Base-by-base conservation (phyloP, 2,888 invertebrate genomes). In the Stratiomys singularior region DNA sequence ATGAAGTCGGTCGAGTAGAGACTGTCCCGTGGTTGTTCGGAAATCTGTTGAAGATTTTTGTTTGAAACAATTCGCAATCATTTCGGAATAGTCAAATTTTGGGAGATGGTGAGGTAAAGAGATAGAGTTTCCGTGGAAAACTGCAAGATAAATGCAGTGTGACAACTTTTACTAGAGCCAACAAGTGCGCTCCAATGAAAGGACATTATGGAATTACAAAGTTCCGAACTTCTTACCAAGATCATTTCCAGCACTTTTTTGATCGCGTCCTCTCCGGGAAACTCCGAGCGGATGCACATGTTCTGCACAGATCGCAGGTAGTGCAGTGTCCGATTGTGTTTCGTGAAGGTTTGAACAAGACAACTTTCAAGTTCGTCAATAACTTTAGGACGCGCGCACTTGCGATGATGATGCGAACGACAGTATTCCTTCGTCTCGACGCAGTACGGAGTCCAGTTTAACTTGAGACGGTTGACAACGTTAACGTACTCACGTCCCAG, bases 401-500 rank as follows among this genome's bases (percentile, higher is more conserved):
- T 83, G 27, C 84, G 84, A 76, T 87, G 87, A 27, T 83, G 77
- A 30, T 56, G 64, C 18, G 47, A 25, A 4, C 84, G 83, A 37
- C 86, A 86, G 27, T 82, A 82, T 0, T 81, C 82, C 1, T 85
- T 81, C 56, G 86, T 83, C 21, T 83, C 82, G 0, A 85, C 82
- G 56, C 86, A 86, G 7, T 82, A 81, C 7, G 86, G 85, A 1
- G 83, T 82, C 71, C 81, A 82, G 1, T 83, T 82, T 1, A 84
- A 77, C 1, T 84, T 83, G 27, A 86, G 77, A 1, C 86, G 85
- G 7, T 82, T 78, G 5, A 83, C 82, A 3, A 83, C 84, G 27
- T 84, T 82, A 76, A 86, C 82, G 77, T 85, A 86, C 44, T 85
- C 80, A 71, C 83, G 84, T 0, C 86, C 86, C 3, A 86, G 82